Conservation (phyloP, 2,888 invertebrate species). For the Phyllotreta cruciferae region DNA sequence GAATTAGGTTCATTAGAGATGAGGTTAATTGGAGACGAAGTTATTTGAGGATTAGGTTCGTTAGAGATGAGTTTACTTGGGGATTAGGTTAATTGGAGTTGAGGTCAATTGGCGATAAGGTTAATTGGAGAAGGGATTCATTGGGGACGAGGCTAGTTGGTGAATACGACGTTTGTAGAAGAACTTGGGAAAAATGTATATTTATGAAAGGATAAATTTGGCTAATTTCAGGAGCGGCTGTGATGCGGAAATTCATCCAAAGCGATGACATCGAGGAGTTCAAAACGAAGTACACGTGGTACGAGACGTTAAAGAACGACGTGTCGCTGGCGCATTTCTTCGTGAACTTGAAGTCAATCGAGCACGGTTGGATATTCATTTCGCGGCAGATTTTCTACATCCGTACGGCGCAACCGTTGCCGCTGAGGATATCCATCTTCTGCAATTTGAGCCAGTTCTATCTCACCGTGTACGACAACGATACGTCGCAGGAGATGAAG, state of each 20-base stretch:
- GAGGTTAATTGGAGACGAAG: too few relatives aligned
- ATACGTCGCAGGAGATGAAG: conserved; percentile 48
- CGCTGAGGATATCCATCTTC: conserved; percentile 49
- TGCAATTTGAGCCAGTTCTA: conserved; percentile 45
- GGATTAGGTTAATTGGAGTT: too few relatives aligned
- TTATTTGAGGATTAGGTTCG: too few relatives aligned
- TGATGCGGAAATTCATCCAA: conserved; percentile 48
- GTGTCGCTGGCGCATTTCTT: conserved; percentile 41
- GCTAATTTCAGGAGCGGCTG: conserved; percentile 36
- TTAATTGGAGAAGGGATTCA: too few relatives aligned
- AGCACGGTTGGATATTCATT: conserved; percentile 47
- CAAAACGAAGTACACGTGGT: conserved; percentile 42
- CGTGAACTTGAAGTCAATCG: conserved; percentile 26
- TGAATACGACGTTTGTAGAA: conserved; percentile 1
- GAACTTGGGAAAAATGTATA: not conserved
- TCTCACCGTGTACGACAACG: conserved; percentile 55
- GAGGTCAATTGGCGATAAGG: too few relatives aligned
- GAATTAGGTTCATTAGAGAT: too few relatives aligned
- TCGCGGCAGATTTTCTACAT: conserved; percentile 49
- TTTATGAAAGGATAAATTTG: too few relatives aligned
- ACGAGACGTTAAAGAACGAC: conserved; percentile 45
- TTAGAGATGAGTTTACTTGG: too few relatives aligned
- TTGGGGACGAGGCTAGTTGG: too few relatives aligned
- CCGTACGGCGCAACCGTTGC: conserved; percentile 34
- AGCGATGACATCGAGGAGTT: conserved; percentile 31